Percentiles rank a stretch among this genome's conserved stretches.
These are phyloP conservation scores for Lontra canadensis DNA, from an alignment of 2,113 vertebrate species.

Conservation along the genomic window DNA sequence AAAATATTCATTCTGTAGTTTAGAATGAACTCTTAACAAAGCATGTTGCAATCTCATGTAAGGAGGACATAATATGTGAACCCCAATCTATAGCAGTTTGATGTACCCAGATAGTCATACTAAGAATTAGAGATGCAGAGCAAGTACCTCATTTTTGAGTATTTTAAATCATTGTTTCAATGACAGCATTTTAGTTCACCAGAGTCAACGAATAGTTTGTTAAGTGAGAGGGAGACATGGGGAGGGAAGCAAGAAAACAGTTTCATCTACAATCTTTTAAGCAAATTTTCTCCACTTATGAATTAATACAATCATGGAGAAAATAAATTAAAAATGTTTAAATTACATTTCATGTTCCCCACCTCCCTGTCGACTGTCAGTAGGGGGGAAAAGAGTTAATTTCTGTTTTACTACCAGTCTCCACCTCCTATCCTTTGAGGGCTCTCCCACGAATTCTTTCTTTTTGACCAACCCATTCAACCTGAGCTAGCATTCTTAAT, in stretches of 20 bases:
- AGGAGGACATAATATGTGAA: background rate
- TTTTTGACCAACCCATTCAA: background rate
- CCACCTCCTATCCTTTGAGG: background rate
- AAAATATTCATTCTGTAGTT: conserved; percentile 31
- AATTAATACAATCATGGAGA: conserved; percentile 18
- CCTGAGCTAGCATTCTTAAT: background rate
- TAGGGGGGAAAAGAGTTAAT: background rate
- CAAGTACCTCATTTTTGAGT: conserved; percentile 28
- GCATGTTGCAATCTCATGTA: background rate
- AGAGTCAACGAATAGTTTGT: background rate
- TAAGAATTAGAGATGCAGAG: background rate
- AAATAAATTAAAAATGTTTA: background rate
- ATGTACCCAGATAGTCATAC: background rate
- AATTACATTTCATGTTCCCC: background rate
- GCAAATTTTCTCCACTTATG: background rate
- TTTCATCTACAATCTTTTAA: conserved; percentile 2
- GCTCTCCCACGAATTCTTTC: conserved; percentile 12
- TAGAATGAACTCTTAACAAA: conserved; percentile 36
- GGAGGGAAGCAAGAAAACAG: background rate
- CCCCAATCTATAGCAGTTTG: background rate
- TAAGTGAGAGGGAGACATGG: background rate
- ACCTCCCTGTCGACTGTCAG: background rate
- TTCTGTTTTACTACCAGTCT: background rate
- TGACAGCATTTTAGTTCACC: background rate
- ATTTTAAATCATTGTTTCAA: background rate